Evolutionary conservation across 1,140 invertebrate genomes (phyloP), one percentile per base, ranked within the genome.

Genomic region (Saccostrea cuccullata): DNA sequence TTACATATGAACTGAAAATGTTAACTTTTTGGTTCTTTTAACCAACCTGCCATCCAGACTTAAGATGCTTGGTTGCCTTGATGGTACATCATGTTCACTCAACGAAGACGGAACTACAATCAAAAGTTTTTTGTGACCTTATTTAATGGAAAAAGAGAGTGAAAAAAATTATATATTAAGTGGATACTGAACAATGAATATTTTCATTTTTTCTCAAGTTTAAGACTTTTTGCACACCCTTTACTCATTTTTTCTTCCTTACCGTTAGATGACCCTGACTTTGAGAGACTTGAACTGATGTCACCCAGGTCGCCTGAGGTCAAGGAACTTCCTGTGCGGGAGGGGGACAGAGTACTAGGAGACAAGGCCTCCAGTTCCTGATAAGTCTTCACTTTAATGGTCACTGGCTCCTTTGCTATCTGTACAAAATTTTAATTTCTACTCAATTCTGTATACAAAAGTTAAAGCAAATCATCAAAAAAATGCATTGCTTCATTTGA

Each of bases 231-330:
- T 47, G 47, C 9, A 8, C 47, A 47, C 47, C 9, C 47, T 47
- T 47, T 8, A 6, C 2, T 11, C 26, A 77, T 12, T 3, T 36
- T 26, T 26, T 30, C 8, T 26, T 30, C 8, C 70, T 77, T 82
- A 20, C 85, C 85, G 55, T 86, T 89, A n/a, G 70, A 77, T 30
- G 70, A 77, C 30, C 86, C 73, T 20, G 89, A 90, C 26, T 88
- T 86, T 23, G 92, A 92, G 30, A 92, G 40, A 17, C 90, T 91
- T 13, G 90, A 91, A 58, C 91, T 91, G 17, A 93, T 89, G 86
- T 93, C 93, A 20, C 89, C 93, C 55, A 92, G 89, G 88, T 93
- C 92, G 70, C 93, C 93, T n/a, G 93, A 92, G 55, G 91, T 92
- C 85, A 93, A 13, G 5, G 93, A 91, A 83, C 91, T 91, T 12